Evolutionary conservation across 2,797 vertebrate genomes (phyloP), one percentile per base, ranked within the genome.

Genomic region (Anguilla marmorata): DNA sequence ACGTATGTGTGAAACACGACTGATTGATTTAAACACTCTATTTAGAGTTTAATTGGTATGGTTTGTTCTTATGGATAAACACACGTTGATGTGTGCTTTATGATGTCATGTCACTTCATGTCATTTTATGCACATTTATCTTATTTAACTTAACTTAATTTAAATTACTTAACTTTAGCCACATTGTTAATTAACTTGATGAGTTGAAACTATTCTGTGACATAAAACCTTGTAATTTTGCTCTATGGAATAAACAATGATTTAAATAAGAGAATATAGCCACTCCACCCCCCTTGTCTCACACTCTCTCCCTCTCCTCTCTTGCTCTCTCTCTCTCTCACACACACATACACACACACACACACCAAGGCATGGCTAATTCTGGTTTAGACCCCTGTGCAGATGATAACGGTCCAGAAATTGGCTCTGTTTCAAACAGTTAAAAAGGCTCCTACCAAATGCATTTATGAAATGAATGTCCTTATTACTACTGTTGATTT

Each of bases 401-500:
- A n/a, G 41, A 50, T 82, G 79, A 50, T 76, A 41, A 33, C 33
- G 14, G 33, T 72, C 74, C 74, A 76, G 33, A 37, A 82, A 82
- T 50, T 48, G 79, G 41, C 24, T 82, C 79, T 50, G 79, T 50
- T 82, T 45, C 79, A 82, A 50, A 21, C 45, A 82, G 41, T 48
- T 21, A 21, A 82, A 82, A 82, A 24, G 41, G 79, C 79, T 82
- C 21, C 79, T 50, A 50, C 79, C 79, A 82, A 8, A 82, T 82
- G 45, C 24, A 21, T 82, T 82, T 48, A 82, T 50, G 45, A 82
- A 82, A 82, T 50, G 1, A 2, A 14, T 82, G 45, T 82, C 79
- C 45, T 82, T 82, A 82, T 82, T 82, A n/a, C 3, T 9, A 19
- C 45, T 82, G 45, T 50, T 82, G 95, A 95, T 95, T 95, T 95